These are phyloP conservation scores for Lichenostomus cassidix DNA, from an alignment of 2,113 vertebrate genomes.

Conservation along the genomic window DNA sequence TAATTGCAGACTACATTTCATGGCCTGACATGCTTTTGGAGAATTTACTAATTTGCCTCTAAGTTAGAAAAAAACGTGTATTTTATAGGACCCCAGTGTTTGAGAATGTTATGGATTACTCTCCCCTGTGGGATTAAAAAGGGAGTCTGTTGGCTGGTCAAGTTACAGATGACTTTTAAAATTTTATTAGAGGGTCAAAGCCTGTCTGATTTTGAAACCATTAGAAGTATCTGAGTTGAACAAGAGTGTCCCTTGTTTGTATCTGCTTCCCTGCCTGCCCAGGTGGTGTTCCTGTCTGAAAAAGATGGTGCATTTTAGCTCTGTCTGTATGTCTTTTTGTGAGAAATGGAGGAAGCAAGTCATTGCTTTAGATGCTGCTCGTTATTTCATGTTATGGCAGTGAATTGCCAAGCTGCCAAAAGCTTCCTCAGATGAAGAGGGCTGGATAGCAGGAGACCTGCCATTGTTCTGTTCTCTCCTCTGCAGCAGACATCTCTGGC, in stretches of 20 bases:
- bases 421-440: background rate
- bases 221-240: background rate
- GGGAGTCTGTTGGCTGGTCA: background rate
- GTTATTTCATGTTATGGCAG: background rate
- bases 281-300: background rate
- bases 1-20: background rate
- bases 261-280: background rate
- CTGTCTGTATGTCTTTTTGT: background rate
- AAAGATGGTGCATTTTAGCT: background rate
- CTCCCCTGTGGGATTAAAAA: background rate
- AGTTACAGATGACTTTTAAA: background rate
- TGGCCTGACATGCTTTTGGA: background rate
- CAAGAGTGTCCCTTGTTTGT: background rate
- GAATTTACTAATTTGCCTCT: background rate
- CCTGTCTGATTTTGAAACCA: background rate
- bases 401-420: background rate
- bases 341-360: background rate
- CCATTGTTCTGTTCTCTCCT: background rate
- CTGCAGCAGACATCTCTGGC: slow-evolving; percentile 88
- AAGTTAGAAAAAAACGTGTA: rapidly evolving
- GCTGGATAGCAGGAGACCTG: background rate
- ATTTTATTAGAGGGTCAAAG: background rate
- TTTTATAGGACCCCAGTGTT: background rate
- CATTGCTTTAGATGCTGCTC: background rate
- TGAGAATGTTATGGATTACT: background rate